phyloP scores from a whole-genome alignment of 2,888 invertebrate genomes.

The Pseudolycoriella hygida region DNA sequence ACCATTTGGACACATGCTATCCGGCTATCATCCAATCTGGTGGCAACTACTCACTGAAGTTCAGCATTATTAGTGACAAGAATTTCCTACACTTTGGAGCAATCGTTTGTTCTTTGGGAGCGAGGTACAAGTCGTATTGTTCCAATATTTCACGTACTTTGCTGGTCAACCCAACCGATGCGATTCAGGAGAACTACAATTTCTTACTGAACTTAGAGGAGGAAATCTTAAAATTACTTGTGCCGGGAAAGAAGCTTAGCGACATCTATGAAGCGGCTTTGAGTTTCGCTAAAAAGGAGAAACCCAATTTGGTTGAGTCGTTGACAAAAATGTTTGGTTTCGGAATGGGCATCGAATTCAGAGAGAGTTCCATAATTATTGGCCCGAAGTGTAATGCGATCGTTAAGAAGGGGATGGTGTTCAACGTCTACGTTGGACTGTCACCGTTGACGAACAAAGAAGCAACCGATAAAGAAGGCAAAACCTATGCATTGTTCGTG shows the following conservation, averaged over 20 bases:
- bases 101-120: constrained; percentile 87
- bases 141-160: constrained; percentile 94
- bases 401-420: constrained; percentile 87
- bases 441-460: constrained; percentile 67
- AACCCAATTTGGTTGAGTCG: constrained; percentile 69
- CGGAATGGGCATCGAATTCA: constrained; percentile 95
- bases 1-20: constrained; percentile 92
- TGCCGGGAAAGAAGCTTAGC: constrained; percentile 65
- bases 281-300: constrained; percentile 67
- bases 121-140: constrained; percentile 93
- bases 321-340: constrained; percentile 91
- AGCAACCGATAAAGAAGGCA: constrained; percentile 70
- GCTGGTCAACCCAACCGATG: constrained; percentile 79
- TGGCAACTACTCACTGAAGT: constrained; percentile 93
- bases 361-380: constrained; percentile 84
- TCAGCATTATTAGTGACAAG: constrained; percentile 88
- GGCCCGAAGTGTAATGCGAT: constrained; percentile 70
- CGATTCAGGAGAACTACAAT: constrained; percentile 74
- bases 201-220: constrained; percentile 80
- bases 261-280: constrained; percentile 76
- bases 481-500: constrained; percentile 81
- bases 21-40: constrained; percentile 98
- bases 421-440: constrained; percentile 88
- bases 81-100: constrained; percentile 89
- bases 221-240: constrained; percentile 68